Evolutionary conservation across 2,888 invertebrate genomes (phyloP).

Genomic region (Rotaria socialis): DNA sequence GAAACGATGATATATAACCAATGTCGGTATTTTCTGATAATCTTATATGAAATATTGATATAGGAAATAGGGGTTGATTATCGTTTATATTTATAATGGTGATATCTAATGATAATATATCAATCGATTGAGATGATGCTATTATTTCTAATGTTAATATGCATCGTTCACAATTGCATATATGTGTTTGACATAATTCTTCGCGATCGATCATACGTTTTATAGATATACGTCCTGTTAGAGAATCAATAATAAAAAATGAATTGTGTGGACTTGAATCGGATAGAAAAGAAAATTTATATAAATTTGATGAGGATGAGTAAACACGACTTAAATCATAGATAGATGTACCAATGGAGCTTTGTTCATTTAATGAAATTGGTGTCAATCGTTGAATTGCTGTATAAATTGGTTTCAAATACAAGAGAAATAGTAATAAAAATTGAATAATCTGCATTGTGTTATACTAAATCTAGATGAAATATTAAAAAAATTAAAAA

Average conservation of each 20-base stretch:
- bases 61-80: conserved; percentile 15
- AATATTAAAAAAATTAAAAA: background rate
- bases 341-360: conserved; percentile 10
- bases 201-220: conserved; percentile 34
- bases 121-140: background rate
- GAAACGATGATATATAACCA: conserved; percentile 29
- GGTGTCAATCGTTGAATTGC: conserved; percentile 29
- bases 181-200: conserved; percentile 33
- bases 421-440: background rate
- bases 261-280: conserved; percentile 31
- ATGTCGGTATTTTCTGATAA: conserved; percentile 27
- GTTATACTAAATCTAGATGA: background rate
- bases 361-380: conserved; percentile 10
- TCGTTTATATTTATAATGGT: conserved; percentile 1
- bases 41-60: conserved; percentile 13
- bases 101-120: conserved; percentile 34
- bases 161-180: conserved; percentile 36
- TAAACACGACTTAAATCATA: conserved; percentile 10
- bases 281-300: background rate
- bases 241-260: conserved; percentile 23
- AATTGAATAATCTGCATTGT: background rate
- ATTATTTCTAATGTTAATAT: conserved; percentile 26
- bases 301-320: background rate
- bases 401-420: background rate
- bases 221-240: conserved; percentile 20